A percentile compares a stretch with the other conserved stretches of the same genome.
These are phyloP conservation scores for Drosophila kambysellisi DNA, from an alignment of 2,888 invertebrate genomes.

Conservation along the genomic window DNA sequence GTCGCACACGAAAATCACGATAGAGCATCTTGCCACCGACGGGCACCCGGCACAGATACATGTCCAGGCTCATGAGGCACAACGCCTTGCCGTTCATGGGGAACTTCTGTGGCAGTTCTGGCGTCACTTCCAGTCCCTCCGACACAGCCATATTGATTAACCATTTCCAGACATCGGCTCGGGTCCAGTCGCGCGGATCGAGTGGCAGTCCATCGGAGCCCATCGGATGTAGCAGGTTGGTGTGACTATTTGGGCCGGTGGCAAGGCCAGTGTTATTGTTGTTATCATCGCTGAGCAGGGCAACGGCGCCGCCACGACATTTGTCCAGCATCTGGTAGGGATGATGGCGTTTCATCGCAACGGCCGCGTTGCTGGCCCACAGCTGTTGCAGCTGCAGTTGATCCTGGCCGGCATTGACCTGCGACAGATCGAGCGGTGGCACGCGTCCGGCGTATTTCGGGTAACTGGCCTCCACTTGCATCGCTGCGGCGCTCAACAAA, in stretches of 20 bases:
- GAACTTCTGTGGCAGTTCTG: slow-evolving; percentile 87
- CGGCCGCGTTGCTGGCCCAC: slow-evolving; percentile 61
- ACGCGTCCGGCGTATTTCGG: slow-evolving; percentile 84
- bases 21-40: slow-evolving; percentile 89
- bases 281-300: slow-evolving; percentile 54
- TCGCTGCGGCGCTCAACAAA: slow-evolving; percentile 39
- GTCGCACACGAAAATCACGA: slow-evolving; percentile 89
- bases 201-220: slow-evolving; percentile 84
- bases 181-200: slow-evolving; percentile 91
- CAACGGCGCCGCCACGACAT: slow-evolving; percentile 56
- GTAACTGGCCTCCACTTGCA: slow-evolving; percentile 84
- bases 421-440: slow-evolving; percentile 84
- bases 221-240: slow-evolving; percentile 60
- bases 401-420: slow-evolving; percentile 80
- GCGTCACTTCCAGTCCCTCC: slow-evolving; percentile 85
- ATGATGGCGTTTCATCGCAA: slow-evolving; percentile 70
- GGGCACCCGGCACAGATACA: slow-evolving; percentile 90
- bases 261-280: slow-evolving; percentile 53
- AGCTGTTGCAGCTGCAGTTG: slow-evolving; percentile 78
- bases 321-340: slow-evolving; percentile 75
- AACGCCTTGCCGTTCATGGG: slow-evolving; percentile 93
- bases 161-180: slow-evolving; percentile 90
- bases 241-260: slow-evolving; percentile 32
- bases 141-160: slow-evolving; percentile 87
- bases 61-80: slow-evolving; percentile 91